Base-by-base conservation (phyloP, 2,888 invertebrate genomes). In the Eristalis pertinax region DNA sequence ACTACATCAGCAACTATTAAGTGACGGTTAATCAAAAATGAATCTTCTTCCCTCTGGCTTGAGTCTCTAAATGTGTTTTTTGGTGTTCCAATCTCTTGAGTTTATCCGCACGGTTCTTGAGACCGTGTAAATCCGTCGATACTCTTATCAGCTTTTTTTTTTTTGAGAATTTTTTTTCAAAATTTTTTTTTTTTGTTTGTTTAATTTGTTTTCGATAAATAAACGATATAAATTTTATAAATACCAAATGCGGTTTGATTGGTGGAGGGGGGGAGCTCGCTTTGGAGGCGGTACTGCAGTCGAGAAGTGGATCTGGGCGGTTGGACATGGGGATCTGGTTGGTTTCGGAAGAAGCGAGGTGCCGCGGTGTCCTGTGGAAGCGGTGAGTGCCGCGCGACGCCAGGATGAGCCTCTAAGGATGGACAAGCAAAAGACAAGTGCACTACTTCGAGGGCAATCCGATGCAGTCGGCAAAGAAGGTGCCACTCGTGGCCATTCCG, bases 181-280 rank as follows among this genome's bases (percentile, higher is more conserved):
- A 29, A 26, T 26, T 26, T 26, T 41, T 32, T 24, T 65, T 74
- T 74, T 41, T 22, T 15, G 10, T 67, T 58, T 75, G 19, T 67
- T 41, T 60, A 24, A 67, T 67, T 75, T 67, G 29, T 26, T 67
- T 67, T 67, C 58, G 50, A 67, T 4, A 35, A 67, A 75, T 75
- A 67, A 67, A 75, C 67, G 75, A 19, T 24, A 67, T 67, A 67
- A 38, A 75, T 75, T 75, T 65, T 38, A 67, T 29, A 67, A 65
- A 58, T 32, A 32, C 32, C 8, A 8, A 8, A 10, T 32, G 32
- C 1, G 10, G 32, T 32, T 32, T 32, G 32, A 4, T 10, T 32
- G 8, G 8, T 32, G 32, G 4, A 5, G 2, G 4, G 4, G 32
- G 26, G n/a, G n/a, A n/a, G n/a, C n/a, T n/a, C n/a, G n/a, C n/a